phyloP scores from a whole-genome alignment of 2,797 vertebrate species.

The Jordanella pulchra region DNA sequence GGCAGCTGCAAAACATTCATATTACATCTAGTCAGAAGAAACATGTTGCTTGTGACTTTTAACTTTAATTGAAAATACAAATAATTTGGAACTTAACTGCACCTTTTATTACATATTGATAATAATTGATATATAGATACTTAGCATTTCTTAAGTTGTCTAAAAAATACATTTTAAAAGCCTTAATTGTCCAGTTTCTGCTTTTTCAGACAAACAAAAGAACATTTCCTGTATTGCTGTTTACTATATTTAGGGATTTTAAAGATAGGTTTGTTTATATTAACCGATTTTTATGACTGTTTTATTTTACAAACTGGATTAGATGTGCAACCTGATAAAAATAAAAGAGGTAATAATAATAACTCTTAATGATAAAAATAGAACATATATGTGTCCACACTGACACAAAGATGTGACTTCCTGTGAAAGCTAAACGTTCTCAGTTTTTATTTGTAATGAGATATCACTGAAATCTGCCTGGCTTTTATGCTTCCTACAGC shows the following conservation, averaged over 20 bases:
- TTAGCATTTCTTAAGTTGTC: no score
- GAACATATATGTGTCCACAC: neutral
- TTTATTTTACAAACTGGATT: neutral
- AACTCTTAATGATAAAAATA: neutral
- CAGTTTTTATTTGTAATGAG: neutral
- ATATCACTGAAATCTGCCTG: constrained; percentile 5
- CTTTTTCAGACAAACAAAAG: no score
- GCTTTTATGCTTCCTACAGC: constrained; percentile 19
- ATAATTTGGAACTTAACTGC: no score
- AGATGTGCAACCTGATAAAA: neutral
- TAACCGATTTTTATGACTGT: neutral
- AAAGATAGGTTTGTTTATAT: neutral
- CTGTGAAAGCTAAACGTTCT: constrained; percentile 19
- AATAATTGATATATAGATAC: no score
- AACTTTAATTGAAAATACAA: no score
- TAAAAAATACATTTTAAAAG: no score
- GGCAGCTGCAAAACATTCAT: no score
- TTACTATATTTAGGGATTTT: neutral
- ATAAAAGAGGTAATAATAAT: neutral
- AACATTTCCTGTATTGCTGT: neutral
- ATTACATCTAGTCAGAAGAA: no score
- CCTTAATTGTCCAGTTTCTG: no score
- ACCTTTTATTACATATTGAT: no score
- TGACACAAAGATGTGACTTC: constrained; percentile 1
- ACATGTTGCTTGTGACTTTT: no score